Evolutionary conservation across 1,140 invertebrate species (phyloP), one percentile per base, ranked within the genome.

Genomic region (Planococcus citri): DNA sequence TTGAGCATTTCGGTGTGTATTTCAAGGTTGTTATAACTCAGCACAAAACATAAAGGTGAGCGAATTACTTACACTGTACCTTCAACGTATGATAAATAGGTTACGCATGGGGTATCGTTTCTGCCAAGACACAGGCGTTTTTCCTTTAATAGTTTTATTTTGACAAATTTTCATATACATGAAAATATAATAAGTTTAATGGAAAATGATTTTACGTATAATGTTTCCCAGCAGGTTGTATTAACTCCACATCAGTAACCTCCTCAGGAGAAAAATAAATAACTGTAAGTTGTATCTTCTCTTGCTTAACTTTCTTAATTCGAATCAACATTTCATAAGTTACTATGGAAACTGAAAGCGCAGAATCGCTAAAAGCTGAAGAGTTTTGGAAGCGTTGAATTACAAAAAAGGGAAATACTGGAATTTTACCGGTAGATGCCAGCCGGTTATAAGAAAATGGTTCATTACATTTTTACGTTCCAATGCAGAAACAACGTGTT

Each of bases 171-270:
- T 51, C 12, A 51, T 51, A 51, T 51, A 51, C 41, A 51, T 51
- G 41, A 51, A 51, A 51, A 51, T 51, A 51, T 51, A 51, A 51
- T 51, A 51, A 51, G 41, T 51, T 51, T 51, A 51, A 51, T 51
- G 41, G 41, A 51, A 51, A 51, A 51, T 51, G 41, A 51, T 51
- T 51, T 51, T 51, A 51, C 41, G 41, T 51, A 51, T 51, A 33
- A 33, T 33, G 41, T 51, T 51, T 51, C 41, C 41, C 41, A 51
- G 41, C 41, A 51, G 41, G 41, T 51, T 51, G 41, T 51, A 51
- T 51, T 51, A 51, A 51, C 41, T 51, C 41, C 41, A 51, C 41
- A 51, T 51, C 41, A 51, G 41, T 51, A 51, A 51, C 41, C 41
- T 51, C 41, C 41, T 51, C 41, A 51, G 41, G 41, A 51, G 41